Percentiles rank a stretch among this genome's conserved stretches.
Conservation (phyloP, 1,140 invertebrate species). For the Charaxes varanes region DNA sequence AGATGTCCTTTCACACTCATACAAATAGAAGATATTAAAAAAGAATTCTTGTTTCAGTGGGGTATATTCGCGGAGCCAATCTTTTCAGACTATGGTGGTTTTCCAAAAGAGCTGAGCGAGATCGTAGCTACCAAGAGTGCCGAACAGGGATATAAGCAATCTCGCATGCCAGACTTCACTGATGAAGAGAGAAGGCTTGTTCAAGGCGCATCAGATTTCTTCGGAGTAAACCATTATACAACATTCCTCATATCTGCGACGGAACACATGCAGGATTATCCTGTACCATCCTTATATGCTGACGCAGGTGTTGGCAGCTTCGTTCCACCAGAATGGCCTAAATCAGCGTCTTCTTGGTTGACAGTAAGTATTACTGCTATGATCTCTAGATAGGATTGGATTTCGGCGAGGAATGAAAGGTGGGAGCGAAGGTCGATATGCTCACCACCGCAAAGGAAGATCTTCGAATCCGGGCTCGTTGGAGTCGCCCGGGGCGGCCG, state of each 20-base stretch:
- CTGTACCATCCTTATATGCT: slow-evolving; percentile 36
- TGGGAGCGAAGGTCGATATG: too few relatives aligned
- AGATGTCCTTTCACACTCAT: too few relatives aligned
- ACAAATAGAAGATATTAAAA: too few relatives aligned
- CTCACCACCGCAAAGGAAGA: too few relatives aligned
- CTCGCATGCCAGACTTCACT: slow-evolving; percentile 72
- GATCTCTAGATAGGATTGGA: too few relatives aligned
- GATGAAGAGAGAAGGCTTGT: slow-evolving; percentile 71
- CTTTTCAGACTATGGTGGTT: slow-evolving; percentile 76
- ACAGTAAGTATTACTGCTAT: slow-evolving; percentile 33
- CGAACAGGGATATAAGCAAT: slow-evolving; percentile 59
- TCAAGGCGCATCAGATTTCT: slow-evolving; percentile 77
- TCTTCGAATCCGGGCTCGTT: too few relatives aligned
- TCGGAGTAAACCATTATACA: slow-evolving; percentile 79
- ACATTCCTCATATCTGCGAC: slow-evolving; percentile 32
- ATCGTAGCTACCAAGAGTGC: slow-evolving; percentile 72
- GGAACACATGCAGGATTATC: slow-evolving; percentile 14
- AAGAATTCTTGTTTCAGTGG: slow-evolving; percentile 51
- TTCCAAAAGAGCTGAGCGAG: slow-evolving; percentile 74
- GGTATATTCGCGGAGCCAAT: slow-evolving; percentile 76
- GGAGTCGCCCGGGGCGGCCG: too few relatives aligned
- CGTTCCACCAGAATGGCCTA: slow-evolving; percentile 25
- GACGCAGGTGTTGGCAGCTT: slow-evolving; percentile 24
- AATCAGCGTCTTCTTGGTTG: slow-evolving; percentile 27
- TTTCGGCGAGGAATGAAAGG: too few relatives aligned